Conservation (phyloP, 2,797 vertebrate species). For the Sebastes cheni region DNA sequence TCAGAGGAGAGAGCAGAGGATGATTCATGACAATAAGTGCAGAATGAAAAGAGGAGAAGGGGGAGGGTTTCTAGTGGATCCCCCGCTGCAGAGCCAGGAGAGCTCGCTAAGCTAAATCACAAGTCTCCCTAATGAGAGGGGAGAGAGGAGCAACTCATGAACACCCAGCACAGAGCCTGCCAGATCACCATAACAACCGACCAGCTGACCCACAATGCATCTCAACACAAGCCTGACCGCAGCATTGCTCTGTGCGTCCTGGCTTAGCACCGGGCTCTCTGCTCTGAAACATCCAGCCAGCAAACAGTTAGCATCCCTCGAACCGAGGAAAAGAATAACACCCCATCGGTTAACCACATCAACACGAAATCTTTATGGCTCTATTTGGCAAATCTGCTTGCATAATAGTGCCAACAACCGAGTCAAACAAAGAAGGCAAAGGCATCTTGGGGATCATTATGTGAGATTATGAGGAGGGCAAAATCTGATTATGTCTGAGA, state of each 20-base stretch:
- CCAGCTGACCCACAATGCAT: constrained; percentile 84
- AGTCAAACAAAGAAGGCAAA: constrained; percentile 31
- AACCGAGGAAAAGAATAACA: constrained; percentile 31
- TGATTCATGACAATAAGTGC: constrained; percentile 49
- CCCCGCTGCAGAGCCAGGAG: constrained; percentile 61
- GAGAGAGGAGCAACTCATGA: constrained; percentile 70
- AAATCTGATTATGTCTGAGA: constrained; percentile 77
- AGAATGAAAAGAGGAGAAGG: constrained; percentile 48
- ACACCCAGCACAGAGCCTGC: constrained; percentile 72
- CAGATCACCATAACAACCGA: constrained; percentile 85
- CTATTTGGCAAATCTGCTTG: constrained; percentile 2
- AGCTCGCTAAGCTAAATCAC: constrained; percentile 83
- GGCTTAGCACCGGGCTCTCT: constrained; percentile 46
- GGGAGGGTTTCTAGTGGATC: constrained; percentile 41
- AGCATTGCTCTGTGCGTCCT: constrained; percentile 54
- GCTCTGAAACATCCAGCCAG: constrained; percentile 49
- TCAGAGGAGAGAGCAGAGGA: constrained; percentile 40
- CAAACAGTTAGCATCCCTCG: constrained; percentile 17
- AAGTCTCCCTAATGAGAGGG: constrained; percentile 83
- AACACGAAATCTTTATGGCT: not conserved
- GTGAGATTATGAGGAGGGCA: constrained; percentile 57
- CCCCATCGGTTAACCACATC: constrained; percentile 11
- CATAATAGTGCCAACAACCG: constrained; percentile 10
- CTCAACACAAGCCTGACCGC: constrained; percentile 68
- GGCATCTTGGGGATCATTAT: constrained; percentile 53